Base-by-base conservation (phyloP, 2,113 vertebrate species). In the Nycticebus coucang region DNA sequence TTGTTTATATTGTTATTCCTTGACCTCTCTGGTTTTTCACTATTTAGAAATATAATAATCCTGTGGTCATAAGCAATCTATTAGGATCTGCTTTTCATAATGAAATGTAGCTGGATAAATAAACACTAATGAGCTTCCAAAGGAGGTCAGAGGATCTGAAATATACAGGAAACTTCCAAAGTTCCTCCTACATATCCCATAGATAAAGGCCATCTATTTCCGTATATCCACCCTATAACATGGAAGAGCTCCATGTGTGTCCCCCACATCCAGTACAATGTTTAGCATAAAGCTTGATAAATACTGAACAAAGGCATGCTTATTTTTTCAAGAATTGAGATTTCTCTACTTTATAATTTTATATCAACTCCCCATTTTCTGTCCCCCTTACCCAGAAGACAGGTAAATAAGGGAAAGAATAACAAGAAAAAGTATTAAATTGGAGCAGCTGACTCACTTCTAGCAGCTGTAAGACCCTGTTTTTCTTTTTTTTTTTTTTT, bases 61-160 rank as follows among this genome's bases (percentile, higher is more conserved):
- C 69, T 62, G 35, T 72, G 64, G 22, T 79, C 50, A 94, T 18
- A 18, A 62, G 10, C 79, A 97, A 94, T 66, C 64, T 66, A 72
- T 22, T 68, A 95, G 64, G 33, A 94, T 86, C 60, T 91, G 55
- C 41, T 96, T 90, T 95, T 89, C 57, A 60, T 57, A 87, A 95
- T 55, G 41, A 93, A 96, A 96, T 80, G 18, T 35, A 90, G 50
- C 45, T 89, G 30, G 28, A 89, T 96, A 96, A 97, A 97, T 81
- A 97, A 94, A 96, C 57, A 95, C 19, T 79, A 92, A 85, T 33
- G 22, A 96, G 74, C 83, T 95, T 94, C 78, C 95, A 79, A 91
- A 94, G 81, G 66, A 87, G 26, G 74, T 79, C 82, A 82, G 24
- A 79, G 55, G 72, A 94, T 24, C 71, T 71, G n/a, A 93, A 26